Evolutionary conservation across 1,140 invertebrate genomes (phyloP).

Genomic region (Ganaspis sp.): DNA sequence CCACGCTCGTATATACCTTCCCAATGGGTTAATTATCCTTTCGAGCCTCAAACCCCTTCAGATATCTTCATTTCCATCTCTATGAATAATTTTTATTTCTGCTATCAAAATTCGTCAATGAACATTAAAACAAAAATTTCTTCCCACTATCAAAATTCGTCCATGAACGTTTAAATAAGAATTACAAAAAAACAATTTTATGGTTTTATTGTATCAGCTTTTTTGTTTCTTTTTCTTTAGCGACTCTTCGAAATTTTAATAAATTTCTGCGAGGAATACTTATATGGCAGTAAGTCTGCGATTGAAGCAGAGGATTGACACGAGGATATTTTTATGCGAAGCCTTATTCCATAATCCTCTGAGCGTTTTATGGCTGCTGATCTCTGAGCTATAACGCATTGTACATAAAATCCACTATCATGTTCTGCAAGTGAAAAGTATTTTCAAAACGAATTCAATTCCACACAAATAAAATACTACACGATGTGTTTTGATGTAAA

Average conservation of each 20-base stretch:
- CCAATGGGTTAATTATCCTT: slow-evolving; percentile 72
- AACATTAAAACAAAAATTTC: too few relatives aligned
- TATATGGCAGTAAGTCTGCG: slow-evolving; percentile 27
- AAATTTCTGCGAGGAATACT: slow-evolving; percentile 18
- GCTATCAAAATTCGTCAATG: too few relatives aligned
- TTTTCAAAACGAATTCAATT: slow-evolving; percentile 22
- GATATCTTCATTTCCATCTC: background rate
- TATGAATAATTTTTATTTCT: slow-evolving; percentile 26
- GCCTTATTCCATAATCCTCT: slow-evolving; percentile 68
- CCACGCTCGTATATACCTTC: slow-evolving; percentile 33
- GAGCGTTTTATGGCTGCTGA: slow-evolving; percentile 69
- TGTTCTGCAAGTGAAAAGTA: slow-evolving; percentile 35
- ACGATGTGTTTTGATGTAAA: slow-evolving; percentile 10
- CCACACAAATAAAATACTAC: slow-evolving; percentile 1
- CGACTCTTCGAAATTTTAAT: too few relatives aligned
- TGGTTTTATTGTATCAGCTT: too few relatives aligned
- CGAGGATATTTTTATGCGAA: slow-evolving; percentile 71
- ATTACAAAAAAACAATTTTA: too few relatives aligned
- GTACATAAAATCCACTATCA: slow-evolving; percentile 55
- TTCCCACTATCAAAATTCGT: too few relatives aligned
- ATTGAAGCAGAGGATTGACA: slow-evolving; percentile 61
- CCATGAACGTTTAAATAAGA: too few relatives aligned
- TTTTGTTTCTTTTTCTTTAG: too few relatives aligned
- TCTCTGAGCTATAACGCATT: slow-evolving; percentile 60
- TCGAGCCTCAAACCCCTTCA: background rate